These are phyloP conservation scores for Pterois miles DNA, from an alignment of 2,797 vertebrate genomes.

Conservation along the genomic window DNA sequence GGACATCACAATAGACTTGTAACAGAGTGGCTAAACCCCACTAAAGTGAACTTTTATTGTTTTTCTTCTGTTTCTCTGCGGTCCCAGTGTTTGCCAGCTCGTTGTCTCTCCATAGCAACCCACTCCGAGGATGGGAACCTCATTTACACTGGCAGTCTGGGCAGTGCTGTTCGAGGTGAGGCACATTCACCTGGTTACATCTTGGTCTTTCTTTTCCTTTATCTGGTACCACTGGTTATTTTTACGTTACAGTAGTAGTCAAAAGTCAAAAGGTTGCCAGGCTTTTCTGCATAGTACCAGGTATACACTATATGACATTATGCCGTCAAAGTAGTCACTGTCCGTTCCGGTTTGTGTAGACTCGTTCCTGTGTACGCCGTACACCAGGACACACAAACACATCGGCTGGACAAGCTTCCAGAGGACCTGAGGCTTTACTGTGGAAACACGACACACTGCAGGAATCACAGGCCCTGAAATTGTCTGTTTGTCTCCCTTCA, in stretches of 20 bases:
- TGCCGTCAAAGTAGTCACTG: too few species aligned
- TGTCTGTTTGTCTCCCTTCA: too few species aligned
- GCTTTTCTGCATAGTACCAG: background rate
- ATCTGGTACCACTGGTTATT: background rate
- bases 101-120: constrained; percentile 6
- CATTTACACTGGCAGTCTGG: constrained; percentile 78
- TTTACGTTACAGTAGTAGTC: background rate
- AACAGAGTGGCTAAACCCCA: background rate
- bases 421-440: too few species aligned
- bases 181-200: background rate
- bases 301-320: background rate
- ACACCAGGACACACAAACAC: too few species aligned
- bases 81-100: background rate
- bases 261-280: background rate
- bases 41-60: background rate
- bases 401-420: too few species aligned
- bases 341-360: too few species aligned
- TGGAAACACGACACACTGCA: too few species aligned
- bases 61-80: background rate
- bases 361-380: too few species aligned
- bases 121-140: constrained; percentile 62
- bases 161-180: constrained; percentile 68
- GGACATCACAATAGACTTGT: background rate
- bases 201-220: background rate
- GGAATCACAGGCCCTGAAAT: too few species aligned